phyloP scores from a whole-genome alignment of 1,140 invertebrate genomes.

The Apis dorsata region DNA sequence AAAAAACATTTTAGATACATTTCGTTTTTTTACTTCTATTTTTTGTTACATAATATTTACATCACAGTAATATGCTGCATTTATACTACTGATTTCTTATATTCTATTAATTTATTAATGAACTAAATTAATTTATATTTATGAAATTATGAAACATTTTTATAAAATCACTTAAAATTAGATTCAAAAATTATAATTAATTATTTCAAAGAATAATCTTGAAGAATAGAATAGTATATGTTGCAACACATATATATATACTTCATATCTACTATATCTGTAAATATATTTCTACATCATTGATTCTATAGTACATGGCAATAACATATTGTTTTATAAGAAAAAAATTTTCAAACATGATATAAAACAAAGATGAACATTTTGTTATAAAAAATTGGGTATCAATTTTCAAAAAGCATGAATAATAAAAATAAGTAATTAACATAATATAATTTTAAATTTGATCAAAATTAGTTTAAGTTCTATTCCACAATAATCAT shows the following conservation, averaged over 20 bases:
- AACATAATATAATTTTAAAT: neutral
- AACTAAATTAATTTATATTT: slow-evolving; percentile 12
- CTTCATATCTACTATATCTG: neutral
- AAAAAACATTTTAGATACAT: slow-evolving; percentile 23
- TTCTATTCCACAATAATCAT: neutral
- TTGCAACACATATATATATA: neutral
- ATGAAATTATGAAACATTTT: neutral
- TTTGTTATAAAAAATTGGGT: neutral
- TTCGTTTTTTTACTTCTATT: neutral
- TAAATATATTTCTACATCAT: slow-evolving; percentile 16
- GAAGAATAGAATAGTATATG: neutral
- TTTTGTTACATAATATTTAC: slow-evolving; percentile 41
- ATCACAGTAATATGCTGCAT: slow-evolving; percentile 4
- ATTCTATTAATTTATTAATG: slow-evolving; percentile 1
- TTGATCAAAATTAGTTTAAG: slow-evolving; percentile 5
- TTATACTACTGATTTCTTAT: slow-evolving; percentile 14
- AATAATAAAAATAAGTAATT: neutral
- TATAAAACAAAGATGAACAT: neutral
- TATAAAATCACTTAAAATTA: neutral
- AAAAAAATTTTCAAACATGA: neutral
- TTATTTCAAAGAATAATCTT: neutral
- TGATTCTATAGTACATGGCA: slow-evolving; percentile 9
- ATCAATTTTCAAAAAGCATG: neutral
- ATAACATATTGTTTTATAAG: slow-evolving; percentile 15
- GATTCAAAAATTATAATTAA: neutral